These are phyloP conservation scores for Lampropteryx suffumata DNA, from an alignment of 2,888 invertebrate species.

Conservation along the genomic window DNA sequence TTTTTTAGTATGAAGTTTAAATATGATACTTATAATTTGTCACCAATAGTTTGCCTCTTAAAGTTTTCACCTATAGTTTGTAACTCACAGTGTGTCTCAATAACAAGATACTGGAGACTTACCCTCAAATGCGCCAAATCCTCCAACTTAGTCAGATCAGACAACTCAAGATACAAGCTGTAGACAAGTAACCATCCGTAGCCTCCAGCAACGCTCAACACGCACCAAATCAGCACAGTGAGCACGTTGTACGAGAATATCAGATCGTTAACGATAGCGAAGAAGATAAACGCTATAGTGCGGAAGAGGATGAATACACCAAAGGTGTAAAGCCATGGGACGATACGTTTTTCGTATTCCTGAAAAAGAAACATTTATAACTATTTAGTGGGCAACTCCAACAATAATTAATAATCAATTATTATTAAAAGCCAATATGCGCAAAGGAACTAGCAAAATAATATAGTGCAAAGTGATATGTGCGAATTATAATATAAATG, in stretches of 20 bases:
- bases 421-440: too few relatives aligned
- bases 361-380: conserved; percentile 49
- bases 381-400: neutral
- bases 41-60: too few relatives aligned
- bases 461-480: too few relatives aligned
- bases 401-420: too few relatives aligned
- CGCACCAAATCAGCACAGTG: conserved; percentile 91
- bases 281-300: conserved; percentile 90
- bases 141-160: conserved; percentile 93
- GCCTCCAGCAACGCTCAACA: conserved; percentile 84
- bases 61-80: too few relatives aligned
- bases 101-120: conserved; percentile 51
- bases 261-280: conserved; percentile 93
- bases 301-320: conserved; percentile 91
- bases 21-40: too few relatives aligned
- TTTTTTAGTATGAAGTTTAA: too few relatives aligned
- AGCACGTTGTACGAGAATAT: conserved; percentile 94
- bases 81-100: neutral
- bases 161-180: conserved; percentile 92
- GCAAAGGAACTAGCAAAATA: too few relatives aligned
- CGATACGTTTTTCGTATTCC: conserved; percentile 93
- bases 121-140: conserved; percentile 96
- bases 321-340: conserved; percentile 94
- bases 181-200: conserved; percentile 95
- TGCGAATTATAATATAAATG: too few relatives aligned